Conservation (phyloP, 2,888 invertebrate species). For the Torymus tubicola region DNA sequence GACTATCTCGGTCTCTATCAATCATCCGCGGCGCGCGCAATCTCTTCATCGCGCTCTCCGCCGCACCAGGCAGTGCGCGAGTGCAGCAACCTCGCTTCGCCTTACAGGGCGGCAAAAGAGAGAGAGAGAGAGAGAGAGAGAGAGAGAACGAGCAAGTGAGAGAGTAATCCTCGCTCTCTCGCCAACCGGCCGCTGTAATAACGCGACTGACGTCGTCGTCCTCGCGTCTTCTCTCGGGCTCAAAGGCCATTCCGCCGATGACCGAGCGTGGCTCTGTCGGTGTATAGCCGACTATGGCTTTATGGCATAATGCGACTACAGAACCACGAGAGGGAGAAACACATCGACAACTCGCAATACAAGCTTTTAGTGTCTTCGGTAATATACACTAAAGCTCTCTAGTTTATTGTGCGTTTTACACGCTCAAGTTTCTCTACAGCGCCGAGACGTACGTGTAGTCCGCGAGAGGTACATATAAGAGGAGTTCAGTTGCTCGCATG, state of each 20-base stretch:
- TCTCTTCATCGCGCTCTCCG: conserved; percentile 21
- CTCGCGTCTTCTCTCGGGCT: conserved; percentile 13
- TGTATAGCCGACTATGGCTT: conserved; percentile 21
- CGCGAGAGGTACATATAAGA: no score
- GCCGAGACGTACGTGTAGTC: neutral
- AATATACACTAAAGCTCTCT: conserved; percentile 63
- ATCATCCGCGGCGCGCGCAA: conserved; percentile 19
- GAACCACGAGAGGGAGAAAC: conserved; percentile 15
- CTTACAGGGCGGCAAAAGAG: no score
- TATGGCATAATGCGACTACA: conserved; percentile 62
- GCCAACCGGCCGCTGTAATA: conserved; percentile 2
- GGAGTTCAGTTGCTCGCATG: no score
- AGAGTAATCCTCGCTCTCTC: neutral
- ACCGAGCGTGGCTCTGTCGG: neutral
- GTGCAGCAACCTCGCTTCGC: no score
- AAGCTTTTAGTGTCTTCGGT: conserved; percentile 63
- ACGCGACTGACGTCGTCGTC: neutral
- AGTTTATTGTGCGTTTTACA: conserved; percentile 66
- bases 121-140: no score
- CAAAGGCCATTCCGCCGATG: conserved; percentile 47
- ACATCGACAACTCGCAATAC: conserved; percentile 59
- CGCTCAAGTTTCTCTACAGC: conserved; percentile 35
- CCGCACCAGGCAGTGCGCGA: no score
- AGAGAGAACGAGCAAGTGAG: no score
- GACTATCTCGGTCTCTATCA: conserved; percentile 25